Percentiles rank a stretch among this genome's conserved stretches.
Evolutionary conservation across 2,888 invertebrate species (phyloP).

Genomic region (Hypselothyrea guttata): DNA sequence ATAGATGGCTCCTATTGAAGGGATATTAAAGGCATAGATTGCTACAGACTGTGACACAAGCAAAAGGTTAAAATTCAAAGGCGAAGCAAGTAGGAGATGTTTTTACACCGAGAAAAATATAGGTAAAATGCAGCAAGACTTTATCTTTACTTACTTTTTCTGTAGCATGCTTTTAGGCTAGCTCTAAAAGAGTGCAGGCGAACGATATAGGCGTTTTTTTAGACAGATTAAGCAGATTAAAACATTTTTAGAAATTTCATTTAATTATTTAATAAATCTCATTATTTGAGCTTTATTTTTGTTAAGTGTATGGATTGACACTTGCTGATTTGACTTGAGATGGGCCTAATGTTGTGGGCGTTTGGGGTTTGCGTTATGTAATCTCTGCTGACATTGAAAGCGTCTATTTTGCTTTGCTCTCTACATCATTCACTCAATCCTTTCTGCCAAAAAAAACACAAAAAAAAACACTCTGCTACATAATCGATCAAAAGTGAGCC

Average conservation of each 20-base stretch:
- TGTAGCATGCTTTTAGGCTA: no score
- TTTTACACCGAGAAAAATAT: no score
- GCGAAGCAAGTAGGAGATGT: no score
- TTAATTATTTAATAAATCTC: no score
- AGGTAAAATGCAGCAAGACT: no score
- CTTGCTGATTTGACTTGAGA: conserved; percentile 23
- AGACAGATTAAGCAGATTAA: no score
- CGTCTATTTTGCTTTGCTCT: background rate
- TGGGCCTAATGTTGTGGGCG: conserved; percentile 33
- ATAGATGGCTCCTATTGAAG: conserved; percentile 7
- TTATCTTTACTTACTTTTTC: no score
- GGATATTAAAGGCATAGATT: conserved; percentile 7
- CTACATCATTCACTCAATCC: background rate
- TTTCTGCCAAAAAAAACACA: conserved; percentile 12
- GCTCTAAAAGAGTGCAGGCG: no score
- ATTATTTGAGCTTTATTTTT: background rate
- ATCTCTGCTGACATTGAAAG: conserved; percentile 6
- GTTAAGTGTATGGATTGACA: conserved; percentile 14
- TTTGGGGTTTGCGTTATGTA: background rate
- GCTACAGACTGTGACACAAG: no score
- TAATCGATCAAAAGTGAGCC: conserved; percentile 63
- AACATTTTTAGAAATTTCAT: no score
- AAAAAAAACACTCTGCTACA: conserved; percentile 7
- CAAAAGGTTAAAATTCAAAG: no score
- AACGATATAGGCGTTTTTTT: no score